Base-by-base conservation (phyloP, 2,888 invertebrate genomes). In the Parnassius mnemosyne region DNA sequence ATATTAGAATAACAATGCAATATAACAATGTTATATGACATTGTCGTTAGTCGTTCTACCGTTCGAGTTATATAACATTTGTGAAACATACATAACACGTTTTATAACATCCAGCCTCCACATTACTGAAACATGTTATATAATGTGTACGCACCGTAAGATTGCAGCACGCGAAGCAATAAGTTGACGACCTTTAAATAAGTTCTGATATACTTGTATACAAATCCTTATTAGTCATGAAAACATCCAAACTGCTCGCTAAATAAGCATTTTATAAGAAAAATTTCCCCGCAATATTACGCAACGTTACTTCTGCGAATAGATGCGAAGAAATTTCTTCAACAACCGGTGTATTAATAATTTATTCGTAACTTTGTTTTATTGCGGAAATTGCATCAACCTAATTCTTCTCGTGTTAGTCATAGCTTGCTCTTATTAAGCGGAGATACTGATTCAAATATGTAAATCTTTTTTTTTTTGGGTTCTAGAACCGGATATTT, bases 361-460 rank as follows among this genome's bases (percentile, higher is more conserved):
- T 49, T 49, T n/a, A 54, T 56, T 42, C 16, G 49, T 25, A 10
- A 55, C 46, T 56, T 60, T 60, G 43, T 60, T 59, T 61, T 10
- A 51, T n/a, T 42, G 10, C 63, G 59, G 63, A 63, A 59, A 63
- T 55, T 63, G 63, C 63, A 60, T 60, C 63, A 63, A 60, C 63
- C 59, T 52, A 63, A 63, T 63, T 63, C 56, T 51, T 46, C 12
- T 10, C 2, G 59, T 16, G 59, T 63, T 59, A 63, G 59, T 63
- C 63, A 63, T 60, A 55, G 44, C 3, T 16, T 34, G 47, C 41
- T 55, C 47, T 60, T 63, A 63, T 57, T 63, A 52, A 55, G 10
- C 11, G 44, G 42, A 11, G 16, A 63, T 54, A 63, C 58, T 11
- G 10, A 51, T 63, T 51, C 42, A 9, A 3, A 58, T 55, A 58